A percentile compares a stretch with the other conserved stretches of the same genome.
Evolutionary conservation across 2,797 vertebrate genomes (phyloP).

Genomic region (Cyclopterus lumpus): DNA sequence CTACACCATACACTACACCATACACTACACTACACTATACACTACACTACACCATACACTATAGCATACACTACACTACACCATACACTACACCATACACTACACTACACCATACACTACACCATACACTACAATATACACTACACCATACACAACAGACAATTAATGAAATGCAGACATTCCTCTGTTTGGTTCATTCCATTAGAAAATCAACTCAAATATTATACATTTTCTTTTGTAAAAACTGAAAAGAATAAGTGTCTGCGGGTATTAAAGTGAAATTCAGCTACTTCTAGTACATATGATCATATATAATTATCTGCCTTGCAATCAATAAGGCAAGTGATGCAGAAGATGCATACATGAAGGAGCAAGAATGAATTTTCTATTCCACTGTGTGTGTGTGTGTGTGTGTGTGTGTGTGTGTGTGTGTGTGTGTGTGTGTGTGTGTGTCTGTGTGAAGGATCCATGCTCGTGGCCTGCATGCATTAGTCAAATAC

Average conservation of each 20-base stretch:
- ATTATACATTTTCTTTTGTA: neutral
- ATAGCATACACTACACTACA: no score
- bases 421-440: slow-evolving; percentile 19
- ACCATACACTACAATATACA: no score
- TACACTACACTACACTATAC: no score
- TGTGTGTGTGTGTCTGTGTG: slow-evolving; percentile 15
- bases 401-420: slow-evolving; percentile 28
- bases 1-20: no score
- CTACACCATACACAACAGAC: no score
- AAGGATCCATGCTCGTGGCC: slow-evolving; percentile 33
- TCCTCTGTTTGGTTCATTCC: neutral
- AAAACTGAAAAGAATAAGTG: neutral
- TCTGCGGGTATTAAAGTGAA: neutral
- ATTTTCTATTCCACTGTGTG: slow-evolving; percentile 33
- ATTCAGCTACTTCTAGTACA: neutral
- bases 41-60: no score
- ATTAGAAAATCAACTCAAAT: neutral
- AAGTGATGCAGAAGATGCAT: slow-evolving; percentile 53
- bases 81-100: no score
- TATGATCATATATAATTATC: slow-evolving; percentile 52
- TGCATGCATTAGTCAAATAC: slow-evolving; percentile 74
- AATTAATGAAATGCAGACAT: no score
- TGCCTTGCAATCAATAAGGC: slow-evolving; percentile 50
- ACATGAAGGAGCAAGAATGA: slow-evolving; percentile 3
- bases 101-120: no score